These are phyloP conservation scores for Eunapius fragilis DNA, from an alignment of 37 sponge, comb jelly and placozoan genomes.

Conservation along the genomic window DNA sequence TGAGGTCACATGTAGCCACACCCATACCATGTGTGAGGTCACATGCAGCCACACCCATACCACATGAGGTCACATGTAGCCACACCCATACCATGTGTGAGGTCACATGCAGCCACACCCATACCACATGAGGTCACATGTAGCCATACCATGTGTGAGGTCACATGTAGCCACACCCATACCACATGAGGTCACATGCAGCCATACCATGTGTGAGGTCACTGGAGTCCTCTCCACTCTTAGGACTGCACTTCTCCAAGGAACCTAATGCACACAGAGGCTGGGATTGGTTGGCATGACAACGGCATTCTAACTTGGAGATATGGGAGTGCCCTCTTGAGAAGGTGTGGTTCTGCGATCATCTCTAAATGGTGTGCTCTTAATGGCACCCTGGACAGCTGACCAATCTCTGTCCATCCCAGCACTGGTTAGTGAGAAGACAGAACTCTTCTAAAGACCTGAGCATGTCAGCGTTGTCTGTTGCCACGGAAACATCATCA, in stretches of 20 bases:
- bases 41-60: too few relatives aligned
- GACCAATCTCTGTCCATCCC: constrained; percentile 8
- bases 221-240: constrained; percentile 23
- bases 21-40: too few relatives aligned
- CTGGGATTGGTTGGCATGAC: neutral
- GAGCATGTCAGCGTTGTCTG: constrained; percentile 1
- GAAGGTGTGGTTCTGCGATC: neutral
- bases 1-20: too few relatives aligned
- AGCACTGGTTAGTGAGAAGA: constrained; percentile 22
- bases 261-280: neutral
- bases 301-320: neutral
- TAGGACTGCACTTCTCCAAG: neutral
- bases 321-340: neutral
- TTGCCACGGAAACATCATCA: constrained; percentile 50
- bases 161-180: too few relatives aligned
- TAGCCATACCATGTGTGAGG: too few relatives aligned
- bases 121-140: too few relatives aligned
- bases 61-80: too few relatives aligned
- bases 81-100: too few relatives aligned
- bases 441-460: constrained; percentile 25
- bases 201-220: constrained; percentile 69
- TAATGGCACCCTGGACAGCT: neutral
- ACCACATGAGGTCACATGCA: too few relatives aligned
- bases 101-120: too few relatives aligned
- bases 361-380: neutral